phyloP scores from a whole-genome alignment of 2,888 invertebrate species.

The Zaprionus obscuricornis region DNA sequence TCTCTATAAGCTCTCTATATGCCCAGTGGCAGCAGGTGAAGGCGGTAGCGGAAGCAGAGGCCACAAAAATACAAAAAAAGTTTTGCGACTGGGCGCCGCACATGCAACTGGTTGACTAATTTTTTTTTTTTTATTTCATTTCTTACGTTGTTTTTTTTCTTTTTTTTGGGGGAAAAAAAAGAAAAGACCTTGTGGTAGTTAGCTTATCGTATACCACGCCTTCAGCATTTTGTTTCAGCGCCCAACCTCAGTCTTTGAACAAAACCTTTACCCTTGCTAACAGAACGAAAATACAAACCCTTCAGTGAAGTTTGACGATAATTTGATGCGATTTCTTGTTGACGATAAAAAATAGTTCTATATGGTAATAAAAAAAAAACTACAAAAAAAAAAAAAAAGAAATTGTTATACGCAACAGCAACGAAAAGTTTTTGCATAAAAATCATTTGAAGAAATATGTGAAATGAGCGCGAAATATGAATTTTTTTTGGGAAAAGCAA shows the following conservation, averaged over 20 bases:
- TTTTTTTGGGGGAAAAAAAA: no score
- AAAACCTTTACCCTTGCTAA: background rate
- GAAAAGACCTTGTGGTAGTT: no score
- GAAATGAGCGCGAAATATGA: no score
- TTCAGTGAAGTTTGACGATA: slow-evolving; percentile 21
- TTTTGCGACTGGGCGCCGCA: background rate
- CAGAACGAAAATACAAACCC: no score
- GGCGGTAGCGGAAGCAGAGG: background rate
- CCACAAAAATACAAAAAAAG: background rate
- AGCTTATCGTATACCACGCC: no score
- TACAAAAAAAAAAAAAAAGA: no score
- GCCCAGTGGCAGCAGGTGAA: no score
- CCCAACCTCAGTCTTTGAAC: background rate
- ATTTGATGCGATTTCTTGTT: slow-evolving; percentile 54
- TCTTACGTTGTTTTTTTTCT: no score
- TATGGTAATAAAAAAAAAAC: slow-evolving; percentile 69
- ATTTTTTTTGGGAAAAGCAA: no score
- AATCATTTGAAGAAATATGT: slow-evolving; percentile 35
- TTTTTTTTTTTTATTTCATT: slow-evolving; percentile 8
- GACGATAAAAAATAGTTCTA: slow-evolving; percentile 72
- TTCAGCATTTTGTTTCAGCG: background rate
- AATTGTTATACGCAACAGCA: slow-evolving; percentile 34
- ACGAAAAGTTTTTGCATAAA: slow-evolving; percentile 56
- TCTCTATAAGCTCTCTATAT: no score
- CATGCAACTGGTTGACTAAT: slow-evolving; percentile 73